These are phyloP conservation scores for Chorisops tibialis DNA, from an alignment of 2,888 invertebrate species.

Conservation along the genomic window DNA sequence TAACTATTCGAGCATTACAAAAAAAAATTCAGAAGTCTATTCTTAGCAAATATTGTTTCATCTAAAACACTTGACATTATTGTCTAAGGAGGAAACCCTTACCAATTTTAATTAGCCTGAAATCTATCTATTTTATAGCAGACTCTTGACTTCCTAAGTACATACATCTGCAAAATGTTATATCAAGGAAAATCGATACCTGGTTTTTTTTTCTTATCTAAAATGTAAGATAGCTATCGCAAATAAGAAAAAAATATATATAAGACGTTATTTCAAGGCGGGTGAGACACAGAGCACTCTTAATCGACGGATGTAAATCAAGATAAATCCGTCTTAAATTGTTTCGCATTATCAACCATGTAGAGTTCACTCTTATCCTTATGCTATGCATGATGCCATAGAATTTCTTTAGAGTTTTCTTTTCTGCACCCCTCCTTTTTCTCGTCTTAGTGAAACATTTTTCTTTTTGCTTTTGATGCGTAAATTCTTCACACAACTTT, in stretches of 20 bases:
- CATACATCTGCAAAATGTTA: background rate
- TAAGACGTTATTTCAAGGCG: background rate
- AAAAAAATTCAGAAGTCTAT: slow-evolving; percentile 2
- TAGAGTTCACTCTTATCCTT: slow-evolving; percentile 19
- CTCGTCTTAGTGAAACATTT: background rate
- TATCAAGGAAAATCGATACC: slow-evolving; percentile 9
- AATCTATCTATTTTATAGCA: background rate
- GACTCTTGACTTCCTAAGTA: slow-evolving; percentile 13
- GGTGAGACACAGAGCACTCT: slow-evolving; percentile 19
- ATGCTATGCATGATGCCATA: slow-evolving; percentile 17
- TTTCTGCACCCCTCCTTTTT: background rate
- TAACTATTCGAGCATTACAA: no score
- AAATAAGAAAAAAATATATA: background rate
- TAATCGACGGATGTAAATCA: slow-evolving; percentile 35
- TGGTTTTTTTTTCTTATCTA: slow-evolving; percentile 8
- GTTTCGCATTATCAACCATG: slow-evolving; percentile 34
- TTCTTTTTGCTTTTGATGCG: slow-evolving; percentile 1
- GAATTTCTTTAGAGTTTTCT: background rate
- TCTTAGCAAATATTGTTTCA: background rate
- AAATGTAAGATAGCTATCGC: slow-evolving; percentile 13
- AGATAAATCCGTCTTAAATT: slow-evolving; percentile 35
- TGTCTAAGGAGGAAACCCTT: background rate
- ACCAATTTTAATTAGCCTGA: slow-evolving; percentile 10
- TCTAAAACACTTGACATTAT: background rate
- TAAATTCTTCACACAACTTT: background rate